These are phyloP conservation scores for Rhadina sibilatrix DNA, from an alignment of 2,113 vertebrate species.

Conservation along the genomic window DNA sequence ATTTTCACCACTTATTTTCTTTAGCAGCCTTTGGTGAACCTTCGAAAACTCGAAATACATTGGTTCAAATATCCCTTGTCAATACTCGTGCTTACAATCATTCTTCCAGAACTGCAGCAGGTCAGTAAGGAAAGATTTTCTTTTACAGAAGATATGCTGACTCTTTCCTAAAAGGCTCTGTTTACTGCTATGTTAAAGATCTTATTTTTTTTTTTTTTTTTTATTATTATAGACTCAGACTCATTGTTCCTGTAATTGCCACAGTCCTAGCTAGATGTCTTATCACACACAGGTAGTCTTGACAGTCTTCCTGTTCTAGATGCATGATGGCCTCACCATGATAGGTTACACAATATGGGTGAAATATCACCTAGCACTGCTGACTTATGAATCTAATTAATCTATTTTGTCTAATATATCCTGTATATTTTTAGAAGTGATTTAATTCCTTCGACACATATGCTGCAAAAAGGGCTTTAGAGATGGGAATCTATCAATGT, in stretches of 20 bases:
- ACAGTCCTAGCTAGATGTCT: neutral
- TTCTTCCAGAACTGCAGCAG: neutral
- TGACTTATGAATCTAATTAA: neutral
- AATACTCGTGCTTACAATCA: accelerated
- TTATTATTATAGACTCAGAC: neutral
- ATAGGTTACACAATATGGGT: neutral
- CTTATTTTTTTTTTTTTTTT: neutral
- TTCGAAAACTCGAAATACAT: neutral
- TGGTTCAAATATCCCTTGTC: neutral
- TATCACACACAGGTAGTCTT: neutral
- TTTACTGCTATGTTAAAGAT: neutral
- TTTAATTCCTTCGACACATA: neutral
- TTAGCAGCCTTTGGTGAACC: neutral
- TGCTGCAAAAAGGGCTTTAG: neutral
- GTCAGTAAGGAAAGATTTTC: neutral
- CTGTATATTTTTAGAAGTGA: neutral
- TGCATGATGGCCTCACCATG: neutral
- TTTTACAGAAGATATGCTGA: neutral
- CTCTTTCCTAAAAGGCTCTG: neutral
- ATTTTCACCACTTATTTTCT: neutral
- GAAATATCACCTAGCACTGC: neutral
- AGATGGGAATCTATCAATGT: neutral
- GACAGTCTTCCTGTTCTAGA: neutral
- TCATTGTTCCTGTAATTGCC: neutral
- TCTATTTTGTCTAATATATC: neutral